Base-by-base conservation (phyloP, 2,888 invertebrate species). In the Lymantria dispar region DNA sequence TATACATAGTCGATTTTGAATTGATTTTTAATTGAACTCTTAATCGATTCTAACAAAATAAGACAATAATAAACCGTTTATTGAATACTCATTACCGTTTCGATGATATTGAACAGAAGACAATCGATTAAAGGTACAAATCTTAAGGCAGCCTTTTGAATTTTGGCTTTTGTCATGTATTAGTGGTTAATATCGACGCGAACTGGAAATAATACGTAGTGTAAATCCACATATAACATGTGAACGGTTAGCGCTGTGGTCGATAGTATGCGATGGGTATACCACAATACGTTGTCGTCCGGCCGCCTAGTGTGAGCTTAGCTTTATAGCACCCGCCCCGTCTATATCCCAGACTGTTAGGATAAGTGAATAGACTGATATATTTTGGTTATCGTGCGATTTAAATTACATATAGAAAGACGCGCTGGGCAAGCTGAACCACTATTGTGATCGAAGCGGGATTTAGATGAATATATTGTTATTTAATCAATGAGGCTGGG, bases 331-430 rank as follows among this genome's bases (percentile, higher is more conserved):
- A 71, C 72, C 74, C 71, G 72, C 63, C 72, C 71, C 73, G 72
- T 71, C 70, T 72, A 71, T 68, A 74, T 74, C 79, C 78, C 80
- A 79, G 85, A 84, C 86, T 85, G 87, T 79, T 78, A 87, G 86
- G 83, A 80, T 87, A 87, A 85, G 84, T 81, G 85, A 85, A 86
- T 85, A 88, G 88, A 89, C 88, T 88, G 88, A 88, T 85, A 79
- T 84, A 85, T 83, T 83, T 82, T 50, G 85, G 80, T 87, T 83
- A 80, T 86, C 80, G 83, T 86, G 83, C 85, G 85, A 82, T 82
- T 83, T 80, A 83, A 83, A 82, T 67, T 77, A 76, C 73, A 80
- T 77, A 70, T 65, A 78, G 76, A 70, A 72, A 62, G 60, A 61
- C 50, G 57, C 54, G 56, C 56, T 59, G 52, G 46, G 50, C 52